Base-by-base conservation (phyloP, 1,140 invertebrate species). In the Ooceraea biroi region DNA sequence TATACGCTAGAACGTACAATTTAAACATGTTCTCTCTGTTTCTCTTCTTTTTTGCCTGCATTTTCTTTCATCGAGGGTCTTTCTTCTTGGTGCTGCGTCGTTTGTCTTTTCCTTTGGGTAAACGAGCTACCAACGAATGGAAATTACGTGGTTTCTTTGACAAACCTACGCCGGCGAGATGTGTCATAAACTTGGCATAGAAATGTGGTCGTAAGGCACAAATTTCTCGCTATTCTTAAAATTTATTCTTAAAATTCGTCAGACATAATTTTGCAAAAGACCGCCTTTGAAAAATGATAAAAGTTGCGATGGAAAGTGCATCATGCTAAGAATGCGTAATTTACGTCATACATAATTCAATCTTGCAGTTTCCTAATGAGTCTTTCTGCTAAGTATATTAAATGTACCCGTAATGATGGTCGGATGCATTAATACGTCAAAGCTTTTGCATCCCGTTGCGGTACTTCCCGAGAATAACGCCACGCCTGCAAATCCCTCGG, bases 401-500 rank as follows among this genome's bases (percentile, higher is more conserved):
- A 72, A 72, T 44, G 41, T n/a, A 55, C 68, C 48, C 69, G 46
- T 73, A 60, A 73, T 73, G 55, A 61, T 58, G 44, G 44, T 46
- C 22, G 44, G 57, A 25, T 73, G 57, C 52, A 73, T 82, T 73
- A 82, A 82, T 82, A 82, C 41, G 78, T 60, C 69, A 73, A 61
- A 82, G 52, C 44, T 41, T 82, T 82, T 30, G 68, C 61, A 36
- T 82, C 55, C 27, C 68, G 68, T 48, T 69, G 63, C 68, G 55
- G 46, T 41, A 48, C 41, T 61, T 82, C 46, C 55, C 41, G 68
- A 73, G 66, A 78, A 73, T 82, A 73, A 82, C 78, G 55, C 36
- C 78, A 36, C 27, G 41, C 4, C 25, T 69, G 68, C 78, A 41
- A 78, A 48, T 82, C 78, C 55, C 78, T 61, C 41, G 57, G 44